phyloP scores from a whole-genome alignment of 2,888 invertebrate species.

The Patella depressa region DNA sequence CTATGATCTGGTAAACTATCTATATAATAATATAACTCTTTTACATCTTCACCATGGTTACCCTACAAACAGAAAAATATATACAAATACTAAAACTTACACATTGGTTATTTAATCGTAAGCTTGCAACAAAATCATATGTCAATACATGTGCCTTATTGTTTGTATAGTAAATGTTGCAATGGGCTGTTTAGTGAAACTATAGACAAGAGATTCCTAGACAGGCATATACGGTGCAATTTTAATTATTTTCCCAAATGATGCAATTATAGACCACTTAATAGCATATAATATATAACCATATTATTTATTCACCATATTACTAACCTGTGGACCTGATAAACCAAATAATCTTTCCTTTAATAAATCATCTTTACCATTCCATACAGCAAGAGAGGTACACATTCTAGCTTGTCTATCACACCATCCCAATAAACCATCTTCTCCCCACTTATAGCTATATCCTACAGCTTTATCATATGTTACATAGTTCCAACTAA shows the following conservation, averaged over 20 bases:
- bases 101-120: too few relatives aligned
- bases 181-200: too few relatives aligned
- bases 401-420: constrained; percentile 67
- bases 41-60: constrained; percentile 72
- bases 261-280: too few relatives aligned
- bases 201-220: too few relatives aligned
- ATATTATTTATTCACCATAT: too few relatives aligned
- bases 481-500: constrained; percentile 67
- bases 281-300: too few relatives aligned
- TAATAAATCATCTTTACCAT: constrained; percentile 67
- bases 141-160: too few relatives aligned
- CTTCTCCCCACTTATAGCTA: constrained; percentile 70
- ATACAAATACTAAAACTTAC: too few relatives aligned
- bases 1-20: constrained; percentile 68
- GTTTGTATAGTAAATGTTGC: too few relatives aligned
- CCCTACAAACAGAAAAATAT: constrained; percentile 53
- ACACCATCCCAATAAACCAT: constrained; percentile 68
- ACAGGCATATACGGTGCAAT: too few relatives aligned
- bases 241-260: too few relatives aligned
- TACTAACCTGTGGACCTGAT: constrained; percentile 65
- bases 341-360: constrained; percentile 71
- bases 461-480: constrained; percentile 63
- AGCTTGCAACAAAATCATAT: too few relatives aligned
- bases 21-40: constrained; percentile 70
- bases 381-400: constrained; percentile 67